Conservation (phyloP, 2,797 vertebrate genomes). For the Pipistrellus pipistrellus region DNA sequence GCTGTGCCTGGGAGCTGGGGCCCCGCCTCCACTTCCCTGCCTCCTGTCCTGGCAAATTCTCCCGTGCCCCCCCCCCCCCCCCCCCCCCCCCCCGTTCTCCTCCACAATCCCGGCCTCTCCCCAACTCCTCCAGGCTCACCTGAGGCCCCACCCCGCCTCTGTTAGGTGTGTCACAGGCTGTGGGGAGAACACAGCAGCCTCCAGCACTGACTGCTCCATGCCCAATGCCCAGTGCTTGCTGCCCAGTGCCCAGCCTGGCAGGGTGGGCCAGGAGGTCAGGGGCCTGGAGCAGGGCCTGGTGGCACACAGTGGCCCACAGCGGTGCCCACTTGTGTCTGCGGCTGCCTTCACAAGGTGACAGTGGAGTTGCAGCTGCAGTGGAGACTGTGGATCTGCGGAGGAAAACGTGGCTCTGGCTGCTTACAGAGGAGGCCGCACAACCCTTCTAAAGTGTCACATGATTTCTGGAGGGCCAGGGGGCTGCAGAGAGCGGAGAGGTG, state of each 20-base stretch:
- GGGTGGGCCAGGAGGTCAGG: background rate
- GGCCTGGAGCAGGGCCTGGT: background rate
- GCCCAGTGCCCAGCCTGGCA: background rate
- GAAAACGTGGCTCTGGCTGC: background rate
- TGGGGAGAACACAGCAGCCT: background rate
- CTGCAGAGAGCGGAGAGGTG: background rate
- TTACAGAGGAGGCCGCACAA: background rate
- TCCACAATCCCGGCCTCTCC: conserved; percentile 3
- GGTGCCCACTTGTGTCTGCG: accelerated
- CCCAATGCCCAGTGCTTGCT: background rate
- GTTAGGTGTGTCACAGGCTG: background rate
- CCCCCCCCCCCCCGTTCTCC: background rate
- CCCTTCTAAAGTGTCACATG: background rate
- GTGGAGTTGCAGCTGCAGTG: background rate
- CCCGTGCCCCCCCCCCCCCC: background rate
- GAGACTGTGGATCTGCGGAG: background rate
- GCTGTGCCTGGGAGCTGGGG: background rate
- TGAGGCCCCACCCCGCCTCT: background rate
- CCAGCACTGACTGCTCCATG: accelerated
- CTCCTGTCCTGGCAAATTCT: background rate
- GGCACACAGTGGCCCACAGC: background rate
- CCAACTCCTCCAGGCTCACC: background rate
- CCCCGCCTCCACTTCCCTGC: background rate
- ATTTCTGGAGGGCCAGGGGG: background rate
- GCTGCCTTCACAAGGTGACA: accelerated